Conservation (phyloP, 2,113 vertebrate species). For the Synodontis membranacea region DNA sequence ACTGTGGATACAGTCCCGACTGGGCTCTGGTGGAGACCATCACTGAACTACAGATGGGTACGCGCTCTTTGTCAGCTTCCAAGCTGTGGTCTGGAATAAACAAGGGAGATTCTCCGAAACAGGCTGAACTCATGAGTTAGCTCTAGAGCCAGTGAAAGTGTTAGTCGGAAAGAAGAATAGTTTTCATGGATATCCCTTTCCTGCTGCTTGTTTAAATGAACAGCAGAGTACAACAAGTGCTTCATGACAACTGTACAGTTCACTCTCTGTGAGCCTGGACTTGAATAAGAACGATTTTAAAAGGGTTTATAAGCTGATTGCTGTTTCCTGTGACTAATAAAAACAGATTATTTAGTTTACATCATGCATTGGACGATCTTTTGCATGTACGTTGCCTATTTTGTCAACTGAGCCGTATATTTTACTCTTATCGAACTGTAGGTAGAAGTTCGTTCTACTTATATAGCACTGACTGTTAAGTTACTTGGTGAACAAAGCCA, state of each 20-base stretch:
- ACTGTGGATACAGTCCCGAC: conserved; percentile 94
- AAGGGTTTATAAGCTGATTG: not conserved
- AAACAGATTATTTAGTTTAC: not conserved
- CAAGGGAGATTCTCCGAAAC: not conserved
- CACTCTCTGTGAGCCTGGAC: not conserved
- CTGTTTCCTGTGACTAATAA: not conserved
- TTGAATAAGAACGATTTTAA: not conserved
- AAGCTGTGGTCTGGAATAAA: not conserved
- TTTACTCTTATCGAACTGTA: not conserved
- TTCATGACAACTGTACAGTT: not conserved
- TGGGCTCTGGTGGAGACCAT: conserved; percentile 96
- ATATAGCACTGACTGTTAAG: not conserved
- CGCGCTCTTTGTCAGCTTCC: conserved; percentile 52
- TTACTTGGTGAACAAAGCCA: not conserved
- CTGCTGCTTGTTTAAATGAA: not conserved
- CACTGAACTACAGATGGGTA: conserved; percentile 96
- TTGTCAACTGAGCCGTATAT: not conserved
- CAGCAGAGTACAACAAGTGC: not conserved
- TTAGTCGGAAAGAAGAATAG: not conserved
- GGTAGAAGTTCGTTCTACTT: not conserved
- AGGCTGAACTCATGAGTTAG: not conserved
- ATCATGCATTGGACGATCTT: not conserved
- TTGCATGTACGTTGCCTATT: not conserved
- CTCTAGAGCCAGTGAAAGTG: not conserved
- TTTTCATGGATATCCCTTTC: not conserved